Percentiles rank a stretch among this genome's conserved stretches.
Evolutionary conservation across 2,797 vertebrate species (phyloP).

Genomic region (Fringilla coelebs): DNA sequence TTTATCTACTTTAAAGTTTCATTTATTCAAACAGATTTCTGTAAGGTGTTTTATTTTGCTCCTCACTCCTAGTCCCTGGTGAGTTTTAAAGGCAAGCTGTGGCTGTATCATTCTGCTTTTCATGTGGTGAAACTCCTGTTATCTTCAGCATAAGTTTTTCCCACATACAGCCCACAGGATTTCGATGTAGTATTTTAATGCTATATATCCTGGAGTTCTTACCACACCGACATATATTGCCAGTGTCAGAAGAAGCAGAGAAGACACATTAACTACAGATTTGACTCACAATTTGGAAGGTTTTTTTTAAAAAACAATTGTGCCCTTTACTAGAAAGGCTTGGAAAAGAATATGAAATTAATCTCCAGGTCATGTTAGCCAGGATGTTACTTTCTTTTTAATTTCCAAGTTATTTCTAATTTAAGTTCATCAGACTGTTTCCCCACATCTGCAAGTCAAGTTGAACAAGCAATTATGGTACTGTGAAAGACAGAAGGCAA

Average conservation of each 20-base stretch:
- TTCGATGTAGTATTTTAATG: background rate
- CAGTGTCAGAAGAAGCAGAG: background rate
- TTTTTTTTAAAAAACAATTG: too few relatives aligned
- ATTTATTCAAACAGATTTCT: constrained; percentile 14
- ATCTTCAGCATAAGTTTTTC: background rate
- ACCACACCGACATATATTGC: background rate
- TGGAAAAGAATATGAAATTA: background rate
- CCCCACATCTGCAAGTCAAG: background rate
- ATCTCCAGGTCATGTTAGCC: background rate
- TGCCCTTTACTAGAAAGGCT: background rate
- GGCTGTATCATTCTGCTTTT: background rate
- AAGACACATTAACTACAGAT: background rate
- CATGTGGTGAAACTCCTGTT: background rate
- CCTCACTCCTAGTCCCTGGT: background rate
- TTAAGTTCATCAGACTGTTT: background rate
- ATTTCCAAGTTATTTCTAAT: background rate
- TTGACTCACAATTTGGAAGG: background rate
- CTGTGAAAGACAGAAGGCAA: background rate
- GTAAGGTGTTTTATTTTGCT: background rate
- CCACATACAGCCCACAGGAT: background rate
- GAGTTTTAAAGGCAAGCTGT: background rate
- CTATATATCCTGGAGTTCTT: background rate
- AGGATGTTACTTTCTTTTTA: background rate
- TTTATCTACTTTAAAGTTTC: background rate
- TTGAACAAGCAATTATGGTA: background rate